phyloP scores from a whole-genome alignment of 2,797 vertebrate species.

The Typhlichthys subterraneus region DNA sequence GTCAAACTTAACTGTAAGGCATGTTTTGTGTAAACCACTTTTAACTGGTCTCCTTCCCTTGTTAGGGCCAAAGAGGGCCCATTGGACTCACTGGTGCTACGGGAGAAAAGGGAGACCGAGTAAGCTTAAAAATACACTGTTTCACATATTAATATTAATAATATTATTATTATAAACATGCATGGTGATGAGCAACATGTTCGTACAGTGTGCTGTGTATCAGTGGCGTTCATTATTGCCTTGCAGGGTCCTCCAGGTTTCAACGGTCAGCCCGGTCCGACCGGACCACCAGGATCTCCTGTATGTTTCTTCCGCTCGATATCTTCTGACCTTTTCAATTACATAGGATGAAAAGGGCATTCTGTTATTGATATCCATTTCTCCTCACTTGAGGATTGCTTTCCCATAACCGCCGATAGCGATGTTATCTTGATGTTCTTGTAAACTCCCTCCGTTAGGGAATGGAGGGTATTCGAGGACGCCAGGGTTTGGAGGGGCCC shows the following conservation, averaged over 20 bases:
- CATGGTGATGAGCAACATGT: neutral
- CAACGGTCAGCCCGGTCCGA: constrained; percentile 80
- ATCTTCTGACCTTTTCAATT: constrained; percentile 12
- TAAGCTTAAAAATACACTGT: constrained; percentile 44
- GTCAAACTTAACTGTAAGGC: too few species aligned
- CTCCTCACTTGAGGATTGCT: neutral
- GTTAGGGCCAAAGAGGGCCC: constrained; percentile 78
- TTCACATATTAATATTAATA: neutral
- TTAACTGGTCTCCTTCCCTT: constrained; percentile 4
- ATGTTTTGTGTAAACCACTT: neutral
- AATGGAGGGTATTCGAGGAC: constrained; percentile 78
- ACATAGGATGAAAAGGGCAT: neutral
- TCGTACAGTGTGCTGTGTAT: neutral
- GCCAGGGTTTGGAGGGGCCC: constrained; percentile 70
- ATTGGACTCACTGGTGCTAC: constrained; percentile 71
- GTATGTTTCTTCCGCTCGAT: constrained; percentile 41
- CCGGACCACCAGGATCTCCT: constrained; percentile 78
- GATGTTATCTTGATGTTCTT: constrained; percentile 7
- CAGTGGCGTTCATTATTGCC: neutral
- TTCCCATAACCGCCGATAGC: neutral
- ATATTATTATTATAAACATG: neutral
- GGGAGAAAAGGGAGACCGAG: constrained; percentile 81
- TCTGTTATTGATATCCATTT: constrained; percentile 5
- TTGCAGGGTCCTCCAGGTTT: constrained; percentile 80
- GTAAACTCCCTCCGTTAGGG: constrained; percentile 60